A percentile compares a stretch with the other conserved stretches of the same genome.
phyloP scores from a whole-genome alignment of 2,797 vertebrate genomes.

The Molossus alvarezi region DNA sequence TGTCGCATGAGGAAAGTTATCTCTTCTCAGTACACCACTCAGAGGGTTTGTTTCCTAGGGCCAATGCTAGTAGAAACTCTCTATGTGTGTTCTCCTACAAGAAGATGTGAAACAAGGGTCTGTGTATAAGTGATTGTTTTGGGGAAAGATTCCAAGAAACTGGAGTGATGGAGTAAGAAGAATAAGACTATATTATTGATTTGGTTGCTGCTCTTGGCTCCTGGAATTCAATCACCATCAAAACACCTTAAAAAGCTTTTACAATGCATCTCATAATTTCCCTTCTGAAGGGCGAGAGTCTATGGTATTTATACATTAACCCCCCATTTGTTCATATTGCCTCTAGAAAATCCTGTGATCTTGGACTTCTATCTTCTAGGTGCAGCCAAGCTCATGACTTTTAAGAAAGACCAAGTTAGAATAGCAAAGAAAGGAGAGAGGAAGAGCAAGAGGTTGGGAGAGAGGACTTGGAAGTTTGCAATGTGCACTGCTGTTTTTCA shows the following conservation, averaged over 20 bases:
- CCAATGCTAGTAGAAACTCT: not conserved
- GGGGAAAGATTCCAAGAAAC: not conserved
- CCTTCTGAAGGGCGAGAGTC: not conserved
- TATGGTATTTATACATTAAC: not conserved
- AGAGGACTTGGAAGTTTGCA: fast-evolving
- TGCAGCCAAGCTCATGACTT: not conserved
- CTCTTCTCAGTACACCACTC: not conserved
- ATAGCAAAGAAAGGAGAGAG: not conserved
- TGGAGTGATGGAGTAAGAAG: not conserved
- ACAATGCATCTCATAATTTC: not conserved
- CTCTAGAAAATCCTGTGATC: not conserved
- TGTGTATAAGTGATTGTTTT: not conserved
- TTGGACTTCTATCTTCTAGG: not conserved
- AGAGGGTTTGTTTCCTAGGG: not conserved
- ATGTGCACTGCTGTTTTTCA: not conserved
- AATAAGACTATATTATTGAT: not conserved
- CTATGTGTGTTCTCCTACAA: not conserved
- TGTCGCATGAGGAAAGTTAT: not conserved
- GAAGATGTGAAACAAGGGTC: not conserved
- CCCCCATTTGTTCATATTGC: not conserved
- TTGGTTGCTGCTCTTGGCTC: not conserved
- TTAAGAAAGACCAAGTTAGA: not conserved
- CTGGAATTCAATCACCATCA: not conserved
- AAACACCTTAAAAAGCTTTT: not conserved
- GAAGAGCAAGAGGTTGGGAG: fast-evolving